phyloP scores from a whole-genome alignment of 2,113 vertebrate species.

The Spheniscus mendiculus region DNA sequence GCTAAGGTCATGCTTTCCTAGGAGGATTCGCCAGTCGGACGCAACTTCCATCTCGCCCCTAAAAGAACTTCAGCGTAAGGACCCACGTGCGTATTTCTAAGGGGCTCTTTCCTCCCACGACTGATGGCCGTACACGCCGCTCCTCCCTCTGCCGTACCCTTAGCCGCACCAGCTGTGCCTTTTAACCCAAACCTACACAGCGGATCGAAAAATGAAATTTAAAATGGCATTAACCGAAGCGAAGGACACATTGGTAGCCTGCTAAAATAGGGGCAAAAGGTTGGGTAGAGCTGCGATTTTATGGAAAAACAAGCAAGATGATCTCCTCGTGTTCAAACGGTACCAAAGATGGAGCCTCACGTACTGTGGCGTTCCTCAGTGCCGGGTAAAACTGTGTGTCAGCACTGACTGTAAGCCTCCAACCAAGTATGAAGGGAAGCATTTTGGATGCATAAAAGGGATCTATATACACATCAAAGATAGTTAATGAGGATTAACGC shows the following conservation, averaged over 20 bases:
- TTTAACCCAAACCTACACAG: neutral
- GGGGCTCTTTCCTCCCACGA: neutral
- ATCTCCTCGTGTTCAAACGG: neutral
- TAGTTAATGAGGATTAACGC: neutral
- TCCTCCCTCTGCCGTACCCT: neutral
- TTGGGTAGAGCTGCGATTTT: neutral
- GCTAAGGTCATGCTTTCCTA: constrained; percentile 80
- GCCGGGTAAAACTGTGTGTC: neutral
- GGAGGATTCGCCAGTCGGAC: constrained; percentile 75
- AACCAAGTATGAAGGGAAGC: neutral
- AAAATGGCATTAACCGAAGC: neutral
- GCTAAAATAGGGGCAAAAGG: neutral
- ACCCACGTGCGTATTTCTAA: neutral
- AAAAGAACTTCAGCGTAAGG: neutral
- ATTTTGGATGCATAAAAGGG: neutral
- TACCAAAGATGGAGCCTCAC: neutral
- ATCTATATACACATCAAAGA: neutral
- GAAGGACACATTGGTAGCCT: neutral
- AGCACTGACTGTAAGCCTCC: neutral
- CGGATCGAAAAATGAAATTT: neutral
- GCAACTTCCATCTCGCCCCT: constrained; percentile 78
- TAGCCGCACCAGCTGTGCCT: neutral
- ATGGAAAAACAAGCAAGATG: neutral
- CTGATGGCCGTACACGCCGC: accelerated
- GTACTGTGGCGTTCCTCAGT: neutral